phyloP scores from a whole-genome alignment of 2,113 vertebrate genomes.

The Callithrix jacchus region DNA sequence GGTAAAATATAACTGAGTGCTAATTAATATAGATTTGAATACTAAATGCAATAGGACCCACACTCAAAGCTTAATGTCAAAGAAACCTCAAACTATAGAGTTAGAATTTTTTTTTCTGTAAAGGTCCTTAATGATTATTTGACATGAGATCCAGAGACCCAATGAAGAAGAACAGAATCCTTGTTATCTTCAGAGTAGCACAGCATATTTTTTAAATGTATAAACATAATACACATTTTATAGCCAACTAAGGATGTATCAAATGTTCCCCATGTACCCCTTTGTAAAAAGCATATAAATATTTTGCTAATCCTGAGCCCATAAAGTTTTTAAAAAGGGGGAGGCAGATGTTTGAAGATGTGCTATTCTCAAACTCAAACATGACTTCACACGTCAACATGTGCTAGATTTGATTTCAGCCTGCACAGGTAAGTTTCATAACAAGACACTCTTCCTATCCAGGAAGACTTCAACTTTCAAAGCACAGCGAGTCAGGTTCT shows the following conservation, averaged over 20 bases:
- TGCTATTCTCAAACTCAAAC: neutral
- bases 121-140: neutral
- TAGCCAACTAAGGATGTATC: neutral
- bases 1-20: neutral
- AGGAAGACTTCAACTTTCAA: neutral
- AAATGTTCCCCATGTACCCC: neutral
- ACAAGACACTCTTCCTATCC: neutral
- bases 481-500: neutral
- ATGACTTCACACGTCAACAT: neutral
- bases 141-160: neutral
- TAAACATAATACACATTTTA: neutral
- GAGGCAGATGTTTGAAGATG: neutral
- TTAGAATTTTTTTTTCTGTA: neutral
- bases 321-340: neutral
- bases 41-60: neutral
- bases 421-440: neutral
- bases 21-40: slow-evolving; percentile 3
- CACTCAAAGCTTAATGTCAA: neutral
- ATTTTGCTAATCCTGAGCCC: neutral
- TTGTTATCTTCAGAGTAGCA: neutral
- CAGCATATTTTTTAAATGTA: neutral
- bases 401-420: neutral
- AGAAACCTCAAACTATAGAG: neutral
- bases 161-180: neutral
- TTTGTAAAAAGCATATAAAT: neutral